phyloP scores from a whole-genome alignment of 2,113 vertebrate genomes.

The Prinia subflava region DNA sequence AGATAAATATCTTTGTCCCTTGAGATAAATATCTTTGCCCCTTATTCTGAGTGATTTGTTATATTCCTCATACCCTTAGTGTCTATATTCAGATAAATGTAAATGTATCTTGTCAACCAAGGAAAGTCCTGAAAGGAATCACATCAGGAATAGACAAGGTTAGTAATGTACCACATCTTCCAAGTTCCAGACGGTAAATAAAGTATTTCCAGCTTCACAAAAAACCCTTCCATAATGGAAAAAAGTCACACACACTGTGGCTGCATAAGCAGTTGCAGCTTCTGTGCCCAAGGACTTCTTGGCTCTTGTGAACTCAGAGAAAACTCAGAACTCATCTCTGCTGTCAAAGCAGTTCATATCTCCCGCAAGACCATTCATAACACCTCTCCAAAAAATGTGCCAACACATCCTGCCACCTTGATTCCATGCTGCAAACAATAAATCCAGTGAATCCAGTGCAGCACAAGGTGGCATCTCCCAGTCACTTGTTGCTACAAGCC shows the following conservation, averaged over 20 bases:
- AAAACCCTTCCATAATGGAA: neutral
- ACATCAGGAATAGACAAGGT: neutral
- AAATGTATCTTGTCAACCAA: neutral
- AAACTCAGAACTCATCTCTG: neutral
- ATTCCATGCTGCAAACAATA: neutral
- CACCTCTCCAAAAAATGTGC: neutral
- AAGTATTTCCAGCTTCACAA: neutral
- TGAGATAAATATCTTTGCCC: too few relatives aligned
- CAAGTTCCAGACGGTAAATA: neutral
- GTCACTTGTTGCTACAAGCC: neutral
- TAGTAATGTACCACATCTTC: neutral
- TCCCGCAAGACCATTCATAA: neutral
- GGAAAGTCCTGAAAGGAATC: neutral
- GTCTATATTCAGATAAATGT: neutral
- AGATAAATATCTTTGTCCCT: neutral
- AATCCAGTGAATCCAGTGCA: neutral
- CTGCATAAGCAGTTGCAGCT: neutral
- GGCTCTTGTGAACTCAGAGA: neutral
- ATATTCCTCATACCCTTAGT: neutral
- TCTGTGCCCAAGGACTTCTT: neutral
- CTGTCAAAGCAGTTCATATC: neutral
- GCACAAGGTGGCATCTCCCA: neutral
- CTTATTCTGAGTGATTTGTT: neutral
- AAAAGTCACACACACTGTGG: neutral
- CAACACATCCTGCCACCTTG: neutral